Evolutionary conservation across 2,797 vertebrate genomes (phyloP).

Genomic region (Ceryle rudis): DNA sequence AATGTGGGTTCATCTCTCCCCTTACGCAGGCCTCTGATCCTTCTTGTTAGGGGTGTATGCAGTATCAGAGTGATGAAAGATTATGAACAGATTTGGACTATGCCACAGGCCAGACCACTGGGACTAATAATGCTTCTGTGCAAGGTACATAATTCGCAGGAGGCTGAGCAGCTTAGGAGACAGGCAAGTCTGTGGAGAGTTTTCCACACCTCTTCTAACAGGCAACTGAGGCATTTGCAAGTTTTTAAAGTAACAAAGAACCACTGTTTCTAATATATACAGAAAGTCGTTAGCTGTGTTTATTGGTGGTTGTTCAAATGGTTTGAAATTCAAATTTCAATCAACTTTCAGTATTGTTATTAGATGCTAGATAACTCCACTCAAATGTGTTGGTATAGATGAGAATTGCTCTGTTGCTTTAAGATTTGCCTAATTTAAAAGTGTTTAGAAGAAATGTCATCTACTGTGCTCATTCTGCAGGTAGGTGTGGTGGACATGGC

Average conservation of each 20-base stretch:
- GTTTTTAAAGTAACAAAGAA: background rate
- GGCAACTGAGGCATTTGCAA: background rate
- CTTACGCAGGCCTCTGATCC: background rate
- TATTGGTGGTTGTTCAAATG: background rate
- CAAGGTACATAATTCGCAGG: constrained; percentile 25
- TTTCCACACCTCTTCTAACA: constrained; percentile 22
- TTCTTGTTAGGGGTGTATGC: background rate
- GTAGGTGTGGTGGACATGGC: background rate
- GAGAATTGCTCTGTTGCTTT: background rate
- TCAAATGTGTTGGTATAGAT: background rate
- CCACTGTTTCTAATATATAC: background rate
- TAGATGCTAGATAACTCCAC: background rate
- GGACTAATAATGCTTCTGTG: constrained; percentile 62
- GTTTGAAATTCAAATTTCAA: background rate
- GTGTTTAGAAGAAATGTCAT: background rate
- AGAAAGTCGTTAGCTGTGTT: constrained; percentile 12
- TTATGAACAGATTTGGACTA: constrained; percentile 57
- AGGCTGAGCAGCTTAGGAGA: background rate
- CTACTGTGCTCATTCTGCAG: background rate
- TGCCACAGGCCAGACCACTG: constrained; percentile 54
- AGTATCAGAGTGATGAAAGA: constrained; percentile 46
- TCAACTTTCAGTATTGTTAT: background rate
- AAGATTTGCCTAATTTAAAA: background rate
- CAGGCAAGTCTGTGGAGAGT: background rate
- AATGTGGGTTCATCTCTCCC: background rate